phyloP scores from a whole-genome alignment of 1,140 invertebrate genomes.

The Drosophila quadrilineata region DNA sequence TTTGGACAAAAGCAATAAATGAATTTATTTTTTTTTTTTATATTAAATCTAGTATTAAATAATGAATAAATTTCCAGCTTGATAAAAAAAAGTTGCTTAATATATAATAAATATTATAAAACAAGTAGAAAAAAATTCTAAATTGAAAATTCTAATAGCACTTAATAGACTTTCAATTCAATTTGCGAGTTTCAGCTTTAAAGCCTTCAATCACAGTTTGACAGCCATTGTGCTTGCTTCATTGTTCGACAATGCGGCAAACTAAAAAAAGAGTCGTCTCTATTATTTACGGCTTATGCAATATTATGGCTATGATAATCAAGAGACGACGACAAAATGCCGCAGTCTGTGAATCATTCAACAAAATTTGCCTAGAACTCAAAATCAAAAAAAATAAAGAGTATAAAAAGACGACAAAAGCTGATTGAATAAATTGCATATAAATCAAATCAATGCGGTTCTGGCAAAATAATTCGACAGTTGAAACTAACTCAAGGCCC shows the following conservation, averaged over 20 bases:
- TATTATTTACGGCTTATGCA: conserved; percentile 23
- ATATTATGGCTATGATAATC: too few relatives aligned
- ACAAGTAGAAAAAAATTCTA: too few relatives aligned
- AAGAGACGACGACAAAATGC: not conserved
- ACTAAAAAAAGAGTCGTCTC: too few relatives aligned
- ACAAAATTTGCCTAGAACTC: not conserved
- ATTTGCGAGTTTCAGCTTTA: too few relatives aligned
- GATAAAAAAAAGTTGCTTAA: too few relatives aligned
- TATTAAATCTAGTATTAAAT: not conserved
- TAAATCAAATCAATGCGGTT: conserved; percentile 55
- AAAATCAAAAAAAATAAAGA: not conserved
- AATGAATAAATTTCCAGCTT: not conserved
- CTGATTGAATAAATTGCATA: conserved; percentile 18
- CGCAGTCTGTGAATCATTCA: conserved; percentile 17
- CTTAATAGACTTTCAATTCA: too few relatives aligned
- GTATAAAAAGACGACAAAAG: not conserved
- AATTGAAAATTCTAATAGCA: too few relatives aligned
- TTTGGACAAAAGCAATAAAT: too few relatives aligned
- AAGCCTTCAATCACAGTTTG: conserved; percentile 12
- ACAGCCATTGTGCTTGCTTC: not conserved
- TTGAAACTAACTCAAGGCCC: conserved; percentile 39
- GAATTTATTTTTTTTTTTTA: too few relatives aligned
- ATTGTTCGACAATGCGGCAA: conserved; percentile 11
- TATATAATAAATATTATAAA: too few relatives aligned
- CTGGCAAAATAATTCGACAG: conserved; percentile 36